A percentile compares a stretch with the other conserved stretches of the same genome.
These are phyloP conservation scores for Sarcoramphus papa DNA, from an alignment of 2,797 vertebrate genomes.

Conservation along the genomic window DNA sequence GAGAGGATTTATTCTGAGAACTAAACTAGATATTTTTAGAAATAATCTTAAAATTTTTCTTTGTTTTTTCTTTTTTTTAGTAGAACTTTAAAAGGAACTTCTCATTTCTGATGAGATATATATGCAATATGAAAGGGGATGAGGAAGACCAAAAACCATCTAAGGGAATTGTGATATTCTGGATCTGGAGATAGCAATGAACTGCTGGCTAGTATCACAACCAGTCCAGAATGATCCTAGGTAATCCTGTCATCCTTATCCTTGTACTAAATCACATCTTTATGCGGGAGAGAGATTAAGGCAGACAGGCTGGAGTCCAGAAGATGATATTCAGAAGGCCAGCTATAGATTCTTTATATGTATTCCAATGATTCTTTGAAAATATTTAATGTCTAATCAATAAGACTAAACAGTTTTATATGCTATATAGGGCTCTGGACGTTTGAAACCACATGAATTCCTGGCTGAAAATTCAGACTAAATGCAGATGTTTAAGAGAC, in stretches of 20 bases:
- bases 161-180: background rate
- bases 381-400: background rate
- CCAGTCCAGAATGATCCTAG: background rate
- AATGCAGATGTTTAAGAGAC: background rate
- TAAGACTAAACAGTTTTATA: background rate
- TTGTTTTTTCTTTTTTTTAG: background rate
- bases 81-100: background rate
- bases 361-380: background rate
- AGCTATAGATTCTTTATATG: background rate
- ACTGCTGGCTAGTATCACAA: background rate
- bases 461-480: background rate
- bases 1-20: background rate
- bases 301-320: background rate
- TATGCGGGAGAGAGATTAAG: background rate
- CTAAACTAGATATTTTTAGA: background rate
- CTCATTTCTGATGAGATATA: background rate
- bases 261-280: background rate
- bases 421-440: background rate
- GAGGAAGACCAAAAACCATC: background rate
- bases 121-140: background rate
- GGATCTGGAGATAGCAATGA: background rate
- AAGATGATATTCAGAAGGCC: background rate
- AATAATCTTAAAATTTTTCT: background rate
- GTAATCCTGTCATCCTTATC: background rate
- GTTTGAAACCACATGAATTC: background rate